Conservation (phyloP, 2,113 vertebrate genomes). For the Potamarius usumacintae region DNA sequence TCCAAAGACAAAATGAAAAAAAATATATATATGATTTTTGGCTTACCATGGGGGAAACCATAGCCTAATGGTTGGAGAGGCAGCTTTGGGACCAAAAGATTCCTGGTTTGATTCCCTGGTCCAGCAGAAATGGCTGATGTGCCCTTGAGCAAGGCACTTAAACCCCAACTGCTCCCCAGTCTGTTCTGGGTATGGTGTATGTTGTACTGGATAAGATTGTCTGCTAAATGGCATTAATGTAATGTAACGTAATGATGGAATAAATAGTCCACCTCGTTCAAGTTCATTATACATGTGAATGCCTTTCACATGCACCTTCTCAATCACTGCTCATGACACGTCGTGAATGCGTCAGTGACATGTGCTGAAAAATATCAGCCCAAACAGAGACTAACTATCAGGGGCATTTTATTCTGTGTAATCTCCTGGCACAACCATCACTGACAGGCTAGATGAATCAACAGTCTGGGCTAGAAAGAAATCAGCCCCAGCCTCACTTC, state of each 20-base stretch:
- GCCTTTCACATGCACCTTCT: neutral
- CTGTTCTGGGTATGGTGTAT: too few species aligned
- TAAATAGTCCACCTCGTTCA: neutral
- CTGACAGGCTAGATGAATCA: neutral
- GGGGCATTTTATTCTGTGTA: neutral
- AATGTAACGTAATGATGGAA: neutral
- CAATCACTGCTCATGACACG: neutral
- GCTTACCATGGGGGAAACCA: too few species aligned
- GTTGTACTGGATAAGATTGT: too few species aligned
- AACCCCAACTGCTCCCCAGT: too few species aligned
- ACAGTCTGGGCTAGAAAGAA: neutral
- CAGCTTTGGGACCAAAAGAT: too few species aligned
- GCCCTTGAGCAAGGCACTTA: too few species aligned
- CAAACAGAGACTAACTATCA: neutral
- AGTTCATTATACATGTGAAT: neutral
- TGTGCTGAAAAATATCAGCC: neutral
- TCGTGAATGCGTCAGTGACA: neutral
- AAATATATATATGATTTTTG: too few species aligned
- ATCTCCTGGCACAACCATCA: neutral
- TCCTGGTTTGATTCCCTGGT: neutral
- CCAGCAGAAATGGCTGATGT: too few species aligned
- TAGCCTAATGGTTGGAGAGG: too few species aligned
- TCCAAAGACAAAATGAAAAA: neutral
- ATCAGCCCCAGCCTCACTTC: neutral
- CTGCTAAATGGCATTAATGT: too few species aligned